These are phyloP conservation scores for Cheilosia grossa DNA, from an alignment of 2,888 invertebrate species.

Conservation along the genomic window DNA sequence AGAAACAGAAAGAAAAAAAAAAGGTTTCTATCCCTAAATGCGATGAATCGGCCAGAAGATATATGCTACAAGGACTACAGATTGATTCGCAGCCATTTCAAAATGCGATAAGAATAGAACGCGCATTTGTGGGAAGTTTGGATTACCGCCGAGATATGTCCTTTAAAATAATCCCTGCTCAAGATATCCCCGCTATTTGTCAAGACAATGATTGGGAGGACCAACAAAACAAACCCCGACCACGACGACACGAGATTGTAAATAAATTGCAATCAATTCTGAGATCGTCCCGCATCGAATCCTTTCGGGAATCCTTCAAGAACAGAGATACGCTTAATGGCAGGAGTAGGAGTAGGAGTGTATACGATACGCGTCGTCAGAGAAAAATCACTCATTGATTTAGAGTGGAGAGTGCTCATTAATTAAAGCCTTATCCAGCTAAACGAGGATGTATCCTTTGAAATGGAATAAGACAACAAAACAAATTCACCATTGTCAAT, in stretches of 20 bases:
- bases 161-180: slow-evolving; percentile 60
- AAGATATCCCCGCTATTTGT: slow-evolving; percentile 58
- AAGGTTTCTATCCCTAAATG: slow-evolving; percentile 47
- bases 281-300: slow-evolving; percentile 46
- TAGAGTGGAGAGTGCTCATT: slow-evolving; percentile 73
- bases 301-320: slow-evolving; percentile 58
- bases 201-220: slow-evolving; percentile 67
- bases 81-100: slow-evolving; percentile 68
- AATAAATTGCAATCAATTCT: slow-evolving; percentile 74
- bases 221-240: slow-evolving; percentile 23
- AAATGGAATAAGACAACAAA: slow-evolving; percentile 61
- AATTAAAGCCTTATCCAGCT: slow-evolving; percentile 69
- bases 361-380: slow-evolving; percentile 5
- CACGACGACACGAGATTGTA: slow-evolving; percentile 69
- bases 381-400: slow-evolving; percentile 73
- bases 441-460: slow-evolving; percentile 42
- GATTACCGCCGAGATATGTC: slow-evolving; percentile 40
- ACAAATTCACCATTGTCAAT: slow-evolving; percentile 73
- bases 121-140: slow-evolving; percentile 31
- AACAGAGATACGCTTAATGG: slow-evolving; percentile 39
- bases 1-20: slow-evolving; percentile 34
- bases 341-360: not conserved
- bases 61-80: slow-evolving; percentile 63
- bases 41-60: slow-evolving; percentile 68
- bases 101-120: slow-evolving; percentile 58